Base-by-base conservation (phyloP, 2,888 invertebrate species). In the Synergus umbraculus region DNA sequence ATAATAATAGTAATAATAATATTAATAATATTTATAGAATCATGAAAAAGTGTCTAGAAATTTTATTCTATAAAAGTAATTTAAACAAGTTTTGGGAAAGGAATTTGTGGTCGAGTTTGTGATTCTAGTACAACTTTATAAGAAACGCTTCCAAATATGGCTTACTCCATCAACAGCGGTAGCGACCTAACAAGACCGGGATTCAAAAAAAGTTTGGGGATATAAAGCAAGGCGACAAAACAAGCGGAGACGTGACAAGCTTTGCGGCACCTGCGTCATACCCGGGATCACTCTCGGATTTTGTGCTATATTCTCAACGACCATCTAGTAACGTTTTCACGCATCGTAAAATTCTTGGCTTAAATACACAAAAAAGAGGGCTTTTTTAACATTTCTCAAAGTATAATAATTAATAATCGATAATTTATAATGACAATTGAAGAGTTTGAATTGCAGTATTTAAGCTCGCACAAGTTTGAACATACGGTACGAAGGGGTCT, bases 171-270 rank as follows among this genome's bases (percentile, higher is more conserved):
- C 65, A 77, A 77, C 77, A 54, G 46, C 41, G 54, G 8, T 37
- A 29, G 58, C 43, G 64, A 43, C 63, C 13, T 12, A 15, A 9
- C 76, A 46, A 65, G 41, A n/a, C 44, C 18, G 29, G 67, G 43
- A 41, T 43, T 15, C 15, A 41, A 10, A 77, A 29, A 69, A 78
- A 78, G 44, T 54, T 43, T 2, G 65, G 41, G n/a, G 44, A 76
- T 66, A 76, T 76, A 66, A 67, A 76, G 67, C 76, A 81, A 84
- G 67, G 67, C 84, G 87, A 86, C 85, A 87, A 87, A 86, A 85
- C 83, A 86, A 85, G 85, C 83, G 86, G 85, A 86, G 87, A 88
- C 89, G 89, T 88, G 89, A 89, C 88, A 87, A 89, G 88, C 88
- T 86, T 86, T 84, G 85, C 85, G 84, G 83, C 88, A 89, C 89